Evolutionary conservation across 2,797 vertebrate species (phyloP).

Genomic region (Lates japonicus): DNA sequence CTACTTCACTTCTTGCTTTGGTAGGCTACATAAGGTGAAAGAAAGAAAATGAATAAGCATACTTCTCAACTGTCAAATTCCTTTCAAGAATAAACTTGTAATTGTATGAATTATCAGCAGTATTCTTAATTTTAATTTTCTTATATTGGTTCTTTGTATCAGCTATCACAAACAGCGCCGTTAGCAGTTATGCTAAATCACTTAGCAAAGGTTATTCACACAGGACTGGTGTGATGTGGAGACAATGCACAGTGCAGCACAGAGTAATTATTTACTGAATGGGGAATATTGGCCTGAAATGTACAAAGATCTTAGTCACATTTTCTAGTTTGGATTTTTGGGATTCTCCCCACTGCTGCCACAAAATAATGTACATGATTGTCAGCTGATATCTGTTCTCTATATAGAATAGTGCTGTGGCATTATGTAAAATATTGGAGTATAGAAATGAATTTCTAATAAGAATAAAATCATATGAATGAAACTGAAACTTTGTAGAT

Average conservation of each 20-base stretch:
- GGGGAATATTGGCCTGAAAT: not conserved
- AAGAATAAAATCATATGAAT: not conserved
- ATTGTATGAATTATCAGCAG: too few relatives aligned
- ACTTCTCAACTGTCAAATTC: too few relatives aligned
- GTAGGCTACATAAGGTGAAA: too few relatives aligned
- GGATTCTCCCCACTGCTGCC: too few relatives aligned
- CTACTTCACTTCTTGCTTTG: too few relatives aligned
- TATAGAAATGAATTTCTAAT: not conserved
- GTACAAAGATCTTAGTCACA: not conserved
- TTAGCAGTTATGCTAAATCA: not conserved
- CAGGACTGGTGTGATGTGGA: not conserved
- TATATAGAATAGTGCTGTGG: too few relatives aligned
- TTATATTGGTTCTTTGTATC: not conserved
- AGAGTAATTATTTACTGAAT: not conserved
- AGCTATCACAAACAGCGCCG: not conserved
- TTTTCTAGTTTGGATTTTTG: not conserved
- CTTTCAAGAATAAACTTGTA: too few relatives aligned
- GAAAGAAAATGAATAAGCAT: too few relatives aligned
- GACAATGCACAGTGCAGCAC: not conserved
- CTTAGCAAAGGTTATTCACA: not conserved
- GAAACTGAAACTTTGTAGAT: not conserved
- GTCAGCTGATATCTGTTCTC: not conserved
- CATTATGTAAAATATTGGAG: not conserved
- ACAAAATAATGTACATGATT: not conserved
- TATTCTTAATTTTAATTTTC: too few relatives aligned